Conservation (phyloP, 2,797 vertebrate species). For the Propithecus deckenii region DNA sequence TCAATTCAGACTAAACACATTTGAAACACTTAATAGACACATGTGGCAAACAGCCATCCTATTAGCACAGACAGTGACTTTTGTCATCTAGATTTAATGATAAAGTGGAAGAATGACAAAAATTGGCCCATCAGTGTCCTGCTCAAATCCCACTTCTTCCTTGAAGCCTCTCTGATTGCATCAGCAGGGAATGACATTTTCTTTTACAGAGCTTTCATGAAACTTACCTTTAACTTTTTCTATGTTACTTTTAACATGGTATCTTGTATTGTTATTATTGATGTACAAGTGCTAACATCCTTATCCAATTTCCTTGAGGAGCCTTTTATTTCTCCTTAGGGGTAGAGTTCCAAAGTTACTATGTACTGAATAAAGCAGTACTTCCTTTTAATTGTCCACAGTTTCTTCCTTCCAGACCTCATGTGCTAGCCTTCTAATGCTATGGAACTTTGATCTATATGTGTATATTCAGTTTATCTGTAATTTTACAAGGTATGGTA, state of each 20-base stretch:
- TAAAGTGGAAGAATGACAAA: background rate
- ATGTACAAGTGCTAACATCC: background rate
- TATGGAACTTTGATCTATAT: background rate
- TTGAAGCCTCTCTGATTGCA: background rate
- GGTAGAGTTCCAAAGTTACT: background rate
- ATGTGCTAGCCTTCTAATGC: background rate
- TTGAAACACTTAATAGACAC: background rate
- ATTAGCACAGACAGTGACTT: background rate
- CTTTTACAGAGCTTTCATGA: background rate
- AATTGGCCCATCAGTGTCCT: background rate
- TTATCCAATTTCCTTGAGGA: background rate
- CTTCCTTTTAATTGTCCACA: background rate
- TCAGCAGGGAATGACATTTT: background rate
- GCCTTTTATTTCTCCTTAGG: background rate
- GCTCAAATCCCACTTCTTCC: background rate
- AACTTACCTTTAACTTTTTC: background rate
- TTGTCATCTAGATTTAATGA: background rate
- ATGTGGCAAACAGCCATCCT: background rate
- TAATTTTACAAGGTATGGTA: background rate
- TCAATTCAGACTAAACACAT: background rate
- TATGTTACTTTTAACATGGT: background rate
- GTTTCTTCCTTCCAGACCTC: background rate
- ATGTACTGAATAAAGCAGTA: background rate
- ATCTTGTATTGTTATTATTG: background rate
- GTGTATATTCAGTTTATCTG: background rate